Evolutionary conservation across 2,888 invertebrate species (phyloP).

Genomic region (Dimorphilus gyrociliatus): DNA sequence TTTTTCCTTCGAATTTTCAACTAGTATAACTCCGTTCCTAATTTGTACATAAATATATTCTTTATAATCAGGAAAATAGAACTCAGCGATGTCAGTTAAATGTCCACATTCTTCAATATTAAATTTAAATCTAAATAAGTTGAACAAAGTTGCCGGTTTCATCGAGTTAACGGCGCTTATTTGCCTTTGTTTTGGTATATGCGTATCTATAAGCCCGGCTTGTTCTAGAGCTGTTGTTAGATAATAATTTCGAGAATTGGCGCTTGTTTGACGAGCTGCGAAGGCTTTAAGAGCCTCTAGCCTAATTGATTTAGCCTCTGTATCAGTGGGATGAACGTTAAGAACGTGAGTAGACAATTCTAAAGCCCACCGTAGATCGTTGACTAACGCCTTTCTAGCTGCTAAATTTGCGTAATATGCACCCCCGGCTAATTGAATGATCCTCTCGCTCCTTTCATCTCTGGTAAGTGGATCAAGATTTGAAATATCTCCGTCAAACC

Average conservation of each 20-base stretch:
- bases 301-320: constrained; percentile 3
- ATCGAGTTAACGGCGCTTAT: constrained; percentile 4
- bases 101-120: constrained; percentile 12
- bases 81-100: constrained; percentile 6
- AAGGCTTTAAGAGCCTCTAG: constrained; percentile 5
- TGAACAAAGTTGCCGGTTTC: constrained; percentile 9
- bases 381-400: constrained; percentile 14
- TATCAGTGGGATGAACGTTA: too few relatives aligned
- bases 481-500: constrained; percentile 10
- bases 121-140: constrained; percentile 12
- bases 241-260: constrained; percentile 22
- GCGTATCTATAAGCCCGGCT: constrained; percentile 8
- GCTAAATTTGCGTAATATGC: constrained; percentile 8
- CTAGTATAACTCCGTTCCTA: constrained; percentile 14
- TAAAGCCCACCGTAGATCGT: constrained; percentile 20
- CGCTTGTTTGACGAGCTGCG: constrained; percentile 14
- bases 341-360: constrained; percentile 15
- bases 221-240: constrained; percentile 19
- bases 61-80: constrained; percentile 12
- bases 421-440: constrained; percentile 15
- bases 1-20: constrained; percentile 6
- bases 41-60: constrained; percentile 12
- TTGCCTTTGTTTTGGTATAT: constrained; percentile 6
- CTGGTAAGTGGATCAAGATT: constrained; percentile 7
- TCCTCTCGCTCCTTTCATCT: constrained; percentile 13